Base-by-base conservation (phyloP, 2,113 vertebrate genomes). In the Crotophaga sulcirostris region DNA sequence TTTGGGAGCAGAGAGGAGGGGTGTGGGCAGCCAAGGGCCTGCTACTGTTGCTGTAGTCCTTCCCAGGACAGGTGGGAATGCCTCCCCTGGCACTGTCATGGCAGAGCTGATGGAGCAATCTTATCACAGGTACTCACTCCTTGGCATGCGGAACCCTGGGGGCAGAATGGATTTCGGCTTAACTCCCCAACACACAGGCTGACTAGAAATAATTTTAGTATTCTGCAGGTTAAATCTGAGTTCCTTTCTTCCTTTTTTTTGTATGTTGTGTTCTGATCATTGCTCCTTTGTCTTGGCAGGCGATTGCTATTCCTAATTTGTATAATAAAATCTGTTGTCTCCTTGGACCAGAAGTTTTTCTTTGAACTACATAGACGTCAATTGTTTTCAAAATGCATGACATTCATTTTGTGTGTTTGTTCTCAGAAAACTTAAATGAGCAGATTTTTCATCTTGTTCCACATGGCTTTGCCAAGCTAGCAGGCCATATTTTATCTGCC, bases 271-370 rank as follows among this genome's bases (percentile, higher is more conserved):
- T 86, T 92, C 68, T 78, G 79, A 86, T 81, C 68, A 80, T 52
- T 0, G 0, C 24, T 75, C 34, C 64, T 93, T 96, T 96, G 68
- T 95, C 52, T 93, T 90, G 34, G 28, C 70, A 40, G 34, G 51
- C 1, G 0, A 85, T 60, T 85, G 75, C 40, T 95, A 26, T 77
- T 94, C 23, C 55, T 93, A 95, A 96, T 95, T 93, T 94, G 80
- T 90, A 23, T 80, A 81, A 77, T 81, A 89, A 94, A 96, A 92
- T 94, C 93, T 84, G 47, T 78, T 88, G 83, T 96, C 92, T 96
- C 85, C 52, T 75, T 78, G 79, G 79, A 96, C 85, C 87, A 93
- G 70, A 90, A 90, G 79, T 84, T 96, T 94, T 87, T 64, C 76
- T 89, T 78, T 86, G 64, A 88, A 92, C 82, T 86, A 56, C 78